phyloP scores from a whole-genome alignment of 1,140 invertebrate species.

The Caenorhabditis elegans region DNA sequence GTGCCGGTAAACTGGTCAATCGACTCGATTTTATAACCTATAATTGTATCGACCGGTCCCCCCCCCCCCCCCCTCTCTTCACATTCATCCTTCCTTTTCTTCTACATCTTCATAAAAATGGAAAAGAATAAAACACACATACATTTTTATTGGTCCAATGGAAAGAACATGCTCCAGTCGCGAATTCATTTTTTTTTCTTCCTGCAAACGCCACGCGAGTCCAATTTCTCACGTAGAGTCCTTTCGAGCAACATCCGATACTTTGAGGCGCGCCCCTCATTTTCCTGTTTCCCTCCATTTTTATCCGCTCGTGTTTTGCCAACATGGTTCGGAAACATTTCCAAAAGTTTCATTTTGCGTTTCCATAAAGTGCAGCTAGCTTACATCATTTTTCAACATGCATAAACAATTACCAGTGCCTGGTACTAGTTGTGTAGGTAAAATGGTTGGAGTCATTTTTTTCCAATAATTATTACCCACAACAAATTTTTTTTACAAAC shows the following conservation, averaged over 20 bases:
- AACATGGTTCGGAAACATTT: neutral
- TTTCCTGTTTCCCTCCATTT: neutral
- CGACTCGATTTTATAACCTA: conserved; percentile 25
- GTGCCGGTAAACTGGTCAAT: conserved; percentile 10
- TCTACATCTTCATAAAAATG: neutral
- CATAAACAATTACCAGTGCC: conserved; percentile 13
- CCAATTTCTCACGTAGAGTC: conserved; percentile 6
- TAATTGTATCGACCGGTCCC: conserved; percentile 29
- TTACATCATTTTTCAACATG: conserved; percentile 16
- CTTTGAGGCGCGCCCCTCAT: neutral
- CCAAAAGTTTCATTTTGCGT: neutral
- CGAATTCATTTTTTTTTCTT: neutral
- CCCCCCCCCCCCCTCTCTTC: too few relatives aligned
- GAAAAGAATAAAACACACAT: conserved; percentile 5
- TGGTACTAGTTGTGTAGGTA: too few relatives aligned
- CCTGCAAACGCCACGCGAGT: neutral
- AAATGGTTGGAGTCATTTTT: too few relatives aligned
- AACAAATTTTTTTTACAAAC: too few relatives aligned
- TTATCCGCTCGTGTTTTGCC: neutral
- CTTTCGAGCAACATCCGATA: conserved; percentile 2
- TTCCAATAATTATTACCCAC: too few relatives aligned
- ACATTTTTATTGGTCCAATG: conserved; percentile 1
- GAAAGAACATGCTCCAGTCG: neutral
- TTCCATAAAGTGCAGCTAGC: neutral
- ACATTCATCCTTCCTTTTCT: neutral